phyloP scores from a whole-genome alignment of 1,140 invertebrate species.

The Drosophila miranda region DNA sequence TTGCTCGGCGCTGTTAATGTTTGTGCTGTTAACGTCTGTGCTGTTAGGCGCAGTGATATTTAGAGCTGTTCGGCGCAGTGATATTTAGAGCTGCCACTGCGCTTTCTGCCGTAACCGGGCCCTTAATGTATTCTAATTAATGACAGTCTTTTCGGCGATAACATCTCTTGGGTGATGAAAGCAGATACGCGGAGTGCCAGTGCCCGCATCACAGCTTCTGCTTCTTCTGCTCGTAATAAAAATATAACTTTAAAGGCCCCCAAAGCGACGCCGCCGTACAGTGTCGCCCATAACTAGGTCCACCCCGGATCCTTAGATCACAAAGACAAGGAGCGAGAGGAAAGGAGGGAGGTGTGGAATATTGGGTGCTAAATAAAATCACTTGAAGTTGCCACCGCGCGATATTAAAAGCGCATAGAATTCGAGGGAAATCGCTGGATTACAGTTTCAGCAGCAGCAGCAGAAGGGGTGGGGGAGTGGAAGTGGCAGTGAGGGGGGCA shows the following conservation, averaged over 20 bases:
- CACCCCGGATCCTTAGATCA: neutral
- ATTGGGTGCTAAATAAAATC: constrained; percentile 79
- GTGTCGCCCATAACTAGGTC: constrained; percentile 43
- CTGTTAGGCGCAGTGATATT: too few relatives aligned
- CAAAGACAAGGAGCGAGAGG: constrained; percentile 24
- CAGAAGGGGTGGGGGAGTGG: neutral
- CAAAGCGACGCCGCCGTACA: neutral
- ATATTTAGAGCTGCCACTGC: too few relatives aligned
- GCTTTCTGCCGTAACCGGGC: neutral
- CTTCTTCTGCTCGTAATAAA: constrained; percentile 16
- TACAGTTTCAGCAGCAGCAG: constrained; percentile 7
- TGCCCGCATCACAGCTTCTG: constrained; percentile 38
- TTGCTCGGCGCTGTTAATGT: too few relatives aligned
- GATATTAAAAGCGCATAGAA: constrained; percentile 77
- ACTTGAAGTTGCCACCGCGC: constrained; percentile 71
- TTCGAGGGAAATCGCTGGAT: constrained; percentile 59
- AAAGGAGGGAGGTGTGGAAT: constrained; percentile 41
- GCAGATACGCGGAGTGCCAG: constrained; percentile 14
- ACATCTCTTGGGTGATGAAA: constrained; percentile 51
- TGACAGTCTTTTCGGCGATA: constrained; percentile 35
- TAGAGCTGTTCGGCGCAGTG: too few relatives aligned
- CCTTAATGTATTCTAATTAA: constrained; percentile 56
- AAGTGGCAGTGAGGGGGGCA: constrained; percentile 26
- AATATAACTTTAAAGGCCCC: constrained; percentile 41
- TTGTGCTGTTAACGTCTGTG: too few relatives aligned